Percentiles rank a stretch among this genome's conserved stretches.
Conservation (phyloP, 2,113 vertebrate species). For the Petromus typicus region DNA sequence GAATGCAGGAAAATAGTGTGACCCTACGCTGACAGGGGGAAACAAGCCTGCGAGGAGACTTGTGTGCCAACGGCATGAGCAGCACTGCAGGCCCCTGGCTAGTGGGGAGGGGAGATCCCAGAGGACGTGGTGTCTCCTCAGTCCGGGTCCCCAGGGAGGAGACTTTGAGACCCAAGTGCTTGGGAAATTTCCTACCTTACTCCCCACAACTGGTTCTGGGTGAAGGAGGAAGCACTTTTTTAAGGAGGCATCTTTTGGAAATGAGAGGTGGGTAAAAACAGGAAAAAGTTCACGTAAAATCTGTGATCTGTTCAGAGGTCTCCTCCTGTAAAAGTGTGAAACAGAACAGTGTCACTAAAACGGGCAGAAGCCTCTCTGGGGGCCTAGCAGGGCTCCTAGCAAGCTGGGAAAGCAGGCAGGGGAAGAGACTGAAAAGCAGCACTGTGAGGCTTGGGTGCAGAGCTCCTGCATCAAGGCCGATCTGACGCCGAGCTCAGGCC, state of each 20-base stretch:
- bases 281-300: conserved; percentile 87
- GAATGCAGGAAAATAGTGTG: not conserved
- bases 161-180: not conserved
- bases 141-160: not conserved
- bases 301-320: conserved; percentile 84
- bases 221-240: conserved; percentile 86
- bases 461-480: not conserved
- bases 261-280: conserved; percentile 80
- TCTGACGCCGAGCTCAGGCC: too few species aligned
- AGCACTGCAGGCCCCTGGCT: too few species aligned
- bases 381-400: not conserved
- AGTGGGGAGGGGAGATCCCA: not conserved
- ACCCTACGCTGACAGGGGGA: not conserved
- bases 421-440: not conserved
- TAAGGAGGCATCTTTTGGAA: conserved; percentile 84
- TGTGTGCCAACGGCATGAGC: not conserved
- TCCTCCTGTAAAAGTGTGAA: conserved; percentile 82
- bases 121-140: not conserved
- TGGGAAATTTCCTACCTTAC: conserved; percentile 83
- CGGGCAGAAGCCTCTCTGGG: not conserved
- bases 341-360: conserved; percentile 25
- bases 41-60: not conserved
- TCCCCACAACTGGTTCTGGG: conserved; percentile 82
- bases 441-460: too few species aligned
- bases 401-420: not conserved